A percentile compares a stretch with the other conserved stretches of the same genome.
Conservation (phyloP, 2,888 invertebrate species). For the Mythimna pallens region DNA sequence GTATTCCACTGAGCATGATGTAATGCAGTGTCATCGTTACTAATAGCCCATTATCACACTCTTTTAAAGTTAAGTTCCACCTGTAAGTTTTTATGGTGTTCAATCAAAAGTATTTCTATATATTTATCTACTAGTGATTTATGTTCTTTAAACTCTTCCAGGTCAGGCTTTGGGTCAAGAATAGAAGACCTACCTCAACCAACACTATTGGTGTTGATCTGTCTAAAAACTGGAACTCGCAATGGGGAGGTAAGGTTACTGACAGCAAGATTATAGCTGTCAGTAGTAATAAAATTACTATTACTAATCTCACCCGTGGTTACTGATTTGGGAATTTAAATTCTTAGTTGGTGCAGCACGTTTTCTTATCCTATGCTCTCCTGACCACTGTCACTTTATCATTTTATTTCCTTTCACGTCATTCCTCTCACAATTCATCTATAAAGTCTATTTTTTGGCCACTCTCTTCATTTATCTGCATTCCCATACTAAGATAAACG, state of each 20-base stretch:
- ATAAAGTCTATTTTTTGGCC: neutral
- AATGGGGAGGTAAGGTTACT: constrained; percentile 89
- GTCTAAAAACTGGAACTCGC: constrained; percentile 92
- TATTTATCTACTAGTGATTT: neutral
- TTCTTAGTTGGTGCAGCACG: too few species aligned
- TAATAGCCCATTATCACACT: too few species aligned
- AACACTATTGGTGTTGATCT: constrained; percentile 91
- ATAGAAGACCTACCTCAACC: constrained; percentile 84
- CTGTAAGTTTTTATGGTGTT: too few species aligned
- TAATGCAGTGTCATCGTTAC: too few species aligned
- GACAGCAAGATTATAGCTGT: too few species aligned
- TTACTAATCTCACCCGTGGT: neutral
- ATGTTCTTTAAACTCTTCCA: constrained; percentile 64
- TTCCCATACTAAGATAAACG: neutral
- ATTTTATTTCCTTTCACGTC: neutral
- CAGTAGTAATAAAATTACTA: neutral
- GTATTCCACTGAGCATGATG: too few species aligned
- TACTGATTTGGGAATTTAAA: neutral
- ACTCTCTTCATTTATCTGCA: neutral
- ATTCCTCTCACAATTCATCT: neutral
- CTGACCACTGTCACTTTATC: neutral
- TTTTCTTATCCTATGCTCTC: neutral
- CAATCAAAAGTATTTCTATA: too few species aligned
- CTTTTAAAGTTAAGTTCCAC: too few species aligned
- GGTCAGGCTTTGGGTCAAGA: constrained; percentile 92